Conservation (phyloP, 2,797 vertebrate genomes). For the Sebastes melanostomus region DNA sequence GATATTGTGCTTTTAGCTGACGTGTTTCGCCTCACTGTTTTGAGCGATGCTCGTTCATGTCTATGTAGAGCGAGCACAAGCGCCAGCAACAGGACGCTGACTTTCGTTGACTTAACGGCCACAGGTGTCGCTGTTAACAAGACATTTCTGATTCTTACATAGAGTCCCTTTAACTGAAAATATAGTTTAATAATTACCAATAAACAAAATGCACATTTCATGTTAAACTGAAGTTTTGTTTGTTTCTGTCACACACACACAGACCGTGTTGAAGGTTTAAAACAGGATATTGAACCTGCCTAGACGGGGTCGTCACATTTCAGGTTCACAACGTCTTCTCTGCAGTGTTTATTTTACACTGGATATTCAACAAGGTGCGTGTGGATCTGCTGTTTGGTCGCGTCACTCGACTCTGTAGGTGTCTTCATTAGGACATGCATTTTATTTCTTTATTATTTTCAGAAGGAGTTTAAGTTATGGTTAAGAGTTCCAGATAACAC, state of each 20-base stretch:
- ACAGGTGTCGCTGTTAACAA: too few species aligned
- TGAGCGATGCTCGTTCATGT: too few species aligned
- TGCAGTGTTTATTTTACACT: slow-evolving; percentile 5
- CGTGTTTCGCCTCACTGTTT: too few species aligned
- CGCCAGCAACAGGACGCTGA: too few species aligned
- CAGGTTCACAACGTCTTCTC: not conserved
- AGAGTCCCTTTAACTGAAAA: not conserved
- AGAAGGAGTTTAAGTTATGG: not conserved
- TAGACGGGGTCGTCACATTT: not conserved
- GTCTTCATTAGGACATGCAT: not conserved
- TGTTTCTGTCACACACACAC: not conserved
- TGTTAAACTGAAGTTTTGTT: not conserved
- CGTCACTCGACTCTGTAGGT: not conserved
- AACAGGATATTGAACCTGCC: not conserved
- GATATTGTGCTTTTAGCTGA: too few species aligned
- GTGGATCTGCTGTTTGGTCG: not conserved
- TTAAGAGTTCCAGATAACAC: not conserved
- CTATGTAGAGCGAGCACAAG: too few species aligned
- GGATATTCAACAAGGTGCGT: not conserved
- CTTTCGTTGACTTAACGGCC: too few species aligned
- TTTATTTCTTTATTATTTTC: slow-evolving; percentile 1
- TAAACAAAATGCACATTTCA: not conserved
- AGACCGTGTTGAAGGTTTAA: not conserved
- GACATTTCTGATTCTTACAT: too few species aligned
- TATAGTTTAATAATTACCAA: not conserved